Base-by-base conservation (phyloP, 2,888 invertebrate genomes). In the Acrobasis suavella region DNA sequence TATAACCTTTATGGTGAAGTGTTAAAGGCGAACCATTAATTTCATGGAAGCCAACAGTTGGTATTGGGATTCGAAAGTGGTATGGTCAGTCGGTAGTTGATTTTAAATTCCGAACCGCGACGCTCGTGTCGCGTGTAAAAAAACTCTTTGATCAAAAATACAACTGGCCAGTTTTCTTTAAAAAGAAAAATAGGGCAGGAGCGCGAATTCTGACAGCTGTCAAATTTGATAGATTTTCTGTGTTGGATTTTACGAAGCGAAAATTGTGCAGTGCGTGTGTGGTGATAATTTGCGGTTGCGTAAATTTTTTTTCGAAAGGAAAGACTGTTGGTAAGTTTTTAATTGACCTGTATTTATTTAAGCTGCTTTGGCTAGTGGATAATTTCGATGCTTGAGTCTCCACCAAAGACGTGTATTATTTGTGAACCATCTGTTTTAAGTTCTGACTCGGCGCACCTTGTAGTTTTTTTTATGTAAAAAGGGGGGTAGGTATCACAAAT, bases 61-160 rank as follows among this genome's bases (percentile, higher is more conserved):
- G 59, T 58, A 51, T 67, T 75, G 67, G 72, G 82, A 86, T 86
- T 86, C 73, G 86, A 86, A 86, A 86, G 86, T 86, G 80, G 81
- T 79, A 81, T 78, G 69, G 69, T 67, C 80, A 83, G 86, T 86
- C 74, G 73, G 73, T 74, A 83, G 86, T 86, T 74, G 73, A 72
- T 74, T 67, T 62, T 69, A 74, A 75, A 78, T 71, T 67, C 69
- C 73, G 69, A 66, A 61, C 63, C 72, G 70, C 70, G 65, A 65
- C 72, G 78, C 77, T 67, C 80, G 84, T 72, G 70, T 64, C 67
- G 69, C 69, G 66, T 63, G 54, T 56, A 50, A 39, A 63, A 66
- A 65, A 66, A 62, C 38, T 65, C 62, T 58, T 67, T 64, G 65
- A 64, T 15, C 62, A 63, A 72, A 71, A 74, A 77, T 70, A 65